Evolutionary conservation across 2,113 vertebrate species (phyloP).

Genomic region (Thymallus thymallus): DNA sequence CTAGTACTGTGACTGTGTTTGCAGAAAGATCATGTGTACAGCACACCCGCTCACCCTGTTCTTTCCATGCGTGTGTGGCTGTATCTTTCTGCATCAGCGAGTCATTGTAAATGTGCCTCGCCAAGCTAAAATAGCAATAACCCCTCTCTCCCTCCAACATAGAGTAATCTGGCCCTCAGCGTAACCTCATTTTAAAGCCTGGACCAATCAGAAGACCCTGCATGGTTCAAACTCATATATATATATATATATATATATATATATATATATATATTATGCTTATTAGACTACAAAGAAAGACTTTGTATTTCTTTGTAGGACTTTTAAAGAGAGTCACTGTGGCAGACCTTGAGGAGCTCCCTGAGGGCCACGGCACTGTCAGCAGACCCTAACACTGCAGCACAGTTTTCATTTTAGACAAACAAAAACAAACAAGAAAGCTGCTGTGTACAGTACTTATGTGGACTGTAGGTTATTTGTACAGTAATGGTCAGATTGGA

Average conservation of each 20-base stretch:
- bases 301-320: too few relatives aligned
- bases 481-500: too few relatives aligned
- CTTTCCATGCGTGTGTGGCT: not conserved
- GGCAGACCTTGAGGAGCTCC: not conserved
- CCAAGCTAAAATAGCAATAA: not conserved
- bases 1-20: too few relatives aligned
- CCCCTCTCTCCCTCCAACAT: not conserved
- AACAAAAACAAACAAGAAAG: conserved; percentile 6
- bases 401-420: too few relatives aligned
- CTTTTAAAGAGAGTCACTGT: not conserved
- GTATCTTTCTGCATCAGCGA: not conserved
- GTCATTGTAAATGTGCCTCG: not conserved
- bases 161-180: not conserved
- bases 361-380: not conserved
- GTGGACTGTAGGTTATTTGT: too few relatives aligned
- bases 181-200: not conserved
- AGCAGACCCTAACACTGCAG: not conserved
- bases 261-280: not conserved
- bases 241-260: too few relatives aligned
- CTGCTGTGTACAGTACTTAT: too few relatives aligned
- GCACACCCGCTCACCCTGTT: not conserved
- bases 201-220: not conserved
- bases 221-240: not conserved
- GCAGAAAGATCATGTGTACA: not conserved
- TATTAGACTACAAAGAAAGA: not conserved